Percentiles rank a stretch among this genome's conserved stretches.
Evolutionary conservation across 2,113 vertebrate genomes (phyloP).

Genomic region (Phrynocephalus versicolor): DNA sequence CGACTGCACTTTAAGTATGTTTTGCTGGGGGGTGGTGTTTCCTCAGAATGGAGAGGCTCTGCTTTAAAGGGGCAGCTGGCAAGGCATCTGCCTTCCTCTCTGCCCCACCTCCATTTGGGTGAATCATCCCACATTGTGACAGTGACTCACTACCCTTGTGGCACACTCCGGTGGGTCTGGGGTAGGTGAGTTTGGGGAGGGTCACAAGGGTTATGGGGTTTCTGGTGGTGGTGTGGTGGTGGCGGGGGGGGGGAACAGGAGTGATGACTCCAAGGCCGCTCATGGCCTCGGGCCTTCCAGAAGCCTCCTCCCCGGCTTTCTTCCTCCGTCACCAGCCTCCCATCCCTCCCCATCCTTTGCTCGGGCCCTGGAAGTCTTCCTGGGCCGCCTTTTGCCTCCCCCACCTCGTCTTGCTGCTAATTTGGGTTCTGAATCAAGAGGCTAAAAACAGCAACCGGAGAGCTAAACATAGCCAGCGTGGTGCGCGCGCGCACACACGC

Average conservation of each 20-base stretch:
- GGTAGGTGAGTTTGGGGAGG: not conserved
- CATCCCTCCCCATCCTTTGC: not conserved
- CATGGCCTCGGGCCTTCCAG: not conserved
- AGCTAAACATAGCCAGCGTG: conserved; percentile 27
- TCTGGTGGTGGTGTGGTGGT: not conserved
- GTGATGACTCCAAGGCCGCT: not conserved
- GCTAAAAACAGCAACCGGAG: conserved; percentile 24
- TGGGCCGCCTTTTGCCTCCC: conserved; percentile 3
- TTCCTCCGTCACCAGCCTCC: no score
- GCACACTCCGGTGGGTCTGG: conserved; percentile 60
- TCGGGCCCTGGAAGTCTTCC: not conserved
- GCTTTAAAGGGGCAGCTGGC: not conserved
- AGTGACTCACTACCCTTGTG: conserved; percentile 15
- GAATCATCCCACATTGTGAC: not conserved
- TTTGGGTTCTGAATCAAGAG: conserved; percentile 38
- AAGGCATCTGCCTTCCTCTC: not conserved
- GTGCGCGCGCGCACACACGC: conserved; percentile 6
- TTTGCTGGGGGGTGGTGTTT: no score
- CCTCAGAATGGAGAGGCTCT: not conserved
- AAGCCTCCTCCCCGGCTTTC: not conserved
- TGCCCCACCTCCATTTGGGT: not conserved
- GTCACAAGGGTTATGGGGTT: not conserved
- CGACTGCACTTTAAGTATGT: no score
- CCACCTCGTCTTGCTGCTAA: conserved; percentile 40
- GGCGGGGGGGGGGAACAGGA: not conserved